Base-by-base conservation (phyloP, 2,797 vertebrate genomes). In the Apogon hyalosoma region DNA sequence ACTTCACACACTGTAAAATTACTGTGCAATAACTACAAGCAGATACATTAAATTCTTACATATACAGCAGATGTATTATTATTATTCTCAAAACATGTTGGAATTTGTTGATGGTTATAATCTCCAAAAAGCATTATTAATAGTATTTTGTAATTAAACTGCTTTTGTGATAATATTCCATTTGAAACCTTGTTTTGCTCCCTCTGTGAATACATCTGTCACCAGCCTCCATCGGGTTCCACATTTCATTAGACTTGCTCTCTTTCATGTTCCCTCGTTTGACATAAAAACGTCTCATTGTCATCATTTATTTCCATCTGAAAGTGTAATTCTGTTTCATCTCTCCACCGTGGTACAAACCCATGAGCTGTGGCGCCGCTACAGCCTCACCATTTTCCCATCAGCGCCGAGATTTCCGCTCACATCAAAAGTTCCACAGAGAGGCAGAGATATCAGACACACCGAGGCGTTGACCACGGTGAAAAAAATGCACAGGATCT, bases 231-330 rank as follows among this genome's bases (percentile, higher is more conserved):
- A 36, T 50, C 19, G 42, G 36, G 38, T 33, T 47, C n/a, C 48
- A 51, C 11, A 42, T 63, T 59, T 63, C 57, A 42, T 31, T 9
- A 10, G n/a, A 49, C 4, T 43, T 8, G 1, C 15, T 71, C 52
- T 16, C 60, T 88, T 84, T 86, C 73, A 88, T 73, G 77, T 68
- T 54, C 56, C 60, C 59, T 75, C 11, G 66, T 84, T 57, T 70
- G 63, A 79, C 68, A 71, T 57, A 60, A 75, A 64, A 64, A 62
- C 48, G 51, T 14, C 38, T 38, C 38, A 58, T 69, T 66, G 56
- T 76, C 75, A 33, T 65, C 64, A 77, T 72, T 68, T 75, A 86
- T 88, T 85, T 80, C 61, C 71, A 67, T 77, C 76, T 67, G 76
- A 83, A 64, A 65, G 70, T 43, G 45, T 61, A 46, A 78, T 69